Base-by-base conservation (phyloP, 2,113 vertebrate genomes). In the Pomatorhinus ruficollis region DNA sequence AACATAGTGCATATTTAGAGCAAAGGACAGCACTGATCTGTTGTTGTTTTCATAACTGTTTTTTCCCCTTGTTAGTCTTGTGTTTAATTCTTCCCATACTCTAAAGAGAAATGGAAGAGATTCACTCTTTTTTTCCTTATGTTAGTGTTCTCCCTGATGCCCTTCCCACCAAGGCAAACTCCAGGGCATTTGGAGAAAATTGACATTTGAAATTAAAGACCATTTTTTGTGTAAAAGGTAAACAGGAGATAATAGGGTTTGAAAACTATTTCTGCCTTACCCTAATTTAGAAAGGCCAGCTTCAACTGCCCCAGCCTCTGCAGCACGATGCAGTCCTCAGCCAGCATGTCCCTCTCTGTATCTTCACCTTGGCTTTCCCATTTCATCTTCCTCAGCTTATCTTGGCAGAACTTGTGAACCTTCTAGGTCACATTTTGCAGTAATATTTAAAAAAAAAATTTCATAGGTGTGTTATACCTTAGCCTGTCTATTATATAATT, bases 61-160 rank as follows among this genome's bases (percentile, higher is more conserved):
- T 94, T 80, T 79, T 17, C 27, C 45, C 59, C 75, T 68, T 83
- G 21, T 59, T 80, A 61, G 20, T 60, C 56, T 74, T 77, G 35
- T 93, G 45, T 94, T 95, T 92, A 89, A 35, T 87, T 94, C 90
- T 91, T 95, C 85, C 82, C 79, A 66, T 70, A 45, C 37, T 80
- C 45, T 35, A 40, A 85, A 47, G 54, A 60, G 47, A 91, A 87
- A 61, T 60, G 11, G 40, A 91, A 70, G 39, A 61, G 3, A 52
- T 86, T 64, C 37, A 45, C 27, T 66, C 72, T 61, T 86, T 65
- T 85, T 78, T 82, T 0, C 12, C 15, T 42, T 24, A 33, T 8
- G 10, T n/a, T 37, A 17, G 14, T 40, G 40, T 69, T 84, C 27
- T 27, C 35, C 22, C 14, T 1, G 1, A 25, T 27, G 35, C 40